Evolutionary conservation across 2,113 vertebrate genomes (phyloP), one percentile per base, ranked within the genome.

Genomic region (Sphaerodactylus townsendi): DNA sequence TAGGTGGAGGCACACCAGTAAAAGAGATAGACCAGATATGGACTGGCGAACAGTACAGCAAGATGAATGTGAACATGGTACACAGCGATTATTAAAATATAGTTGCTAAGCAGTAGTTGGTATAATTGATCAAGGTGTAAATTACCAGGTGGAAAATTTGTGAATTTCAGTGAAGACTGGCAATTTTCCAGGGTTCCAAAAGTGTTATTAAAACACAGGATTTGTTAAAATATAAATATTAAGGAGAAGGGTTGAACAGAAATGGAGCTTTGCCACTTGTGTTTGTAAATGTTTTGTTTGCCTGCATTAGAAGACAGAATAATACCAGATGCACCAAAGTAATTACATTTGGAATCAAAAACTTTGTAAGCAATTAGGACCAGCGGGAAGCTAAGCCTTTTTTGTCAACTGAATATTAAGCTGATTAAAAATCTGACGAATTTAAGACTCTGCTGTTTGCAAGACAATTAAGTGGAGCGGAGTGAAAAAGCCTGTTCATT

Each of bases 401-500:
- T 56, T 41, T 85, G 56, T 37, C 53, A 86, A 48, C 69, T 14
- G 80, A 62, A 78, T 86, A 39, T 74, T 19, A 77, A 83, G 72
- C 46, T 71, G n/a, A 59, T 90, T 85, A 81, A 89, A 86, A 30
- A 2, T 33, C 92, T 79, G 87, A 79, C 82, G 85, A 28, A 11
- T 1, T n/a, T 62, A 82, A 87, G 48, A 25, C 39, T 37, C 48
- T 0, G 0, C 80, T 84, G 79, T 28, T 62, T 62, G 23, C 59
- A 28, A 28, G 25, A 28, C 59, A 62, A 50, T 50, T 50, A 50
- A 8, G 25, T 28, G 23, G 59, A 8, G 25, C 10, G 23, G 59
- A 19, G 9, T 56, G 25, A 10, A 28, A 56, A 62, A 25, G 59
- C 25, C 5, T 7, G 56, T 23, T 59, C 6, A 10, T 10, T 62